These are phyloP conservation scores for Lutraria lutraria DNA, from an alignment of 2,888 invertebrate genomes.

Conservation along the genomic window DNA sequence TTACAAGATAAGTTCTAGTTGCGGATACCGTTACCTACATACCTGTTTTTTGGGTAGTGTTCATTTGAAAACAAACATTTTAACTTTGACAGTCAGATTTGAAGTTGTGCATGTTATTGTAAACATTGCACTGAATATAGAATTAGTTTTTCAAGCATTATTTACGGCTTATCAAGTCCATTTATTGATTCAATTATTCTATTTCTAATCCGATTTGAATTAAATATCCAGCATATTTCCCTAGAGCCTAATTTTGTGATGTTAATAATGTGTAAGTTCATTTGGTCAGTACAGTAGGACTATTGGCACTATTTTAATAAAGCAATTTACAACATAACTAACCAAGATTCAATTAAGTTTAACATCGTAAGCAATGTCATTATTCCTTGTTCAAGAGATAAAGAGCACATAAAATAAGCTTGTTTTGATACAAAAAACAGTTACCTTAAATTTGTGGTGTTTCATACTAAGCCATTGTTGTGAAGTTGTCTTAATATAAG, in stretches of 20 bases:
- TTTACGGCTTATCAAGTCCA: not conserved
- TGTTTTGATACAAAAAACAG: not conserved
- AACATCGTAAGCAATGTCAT: not conserved
- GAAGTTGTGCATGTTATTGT: not conserved
- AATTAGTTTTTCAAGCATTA: not conserved
- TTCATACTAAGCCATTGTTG: not conserved
- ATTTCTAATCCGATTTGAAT: not conserved
- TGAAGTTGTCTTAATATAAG: no score
- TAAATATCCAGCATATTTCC: not conserved
- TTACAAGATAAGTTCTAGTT: no score
- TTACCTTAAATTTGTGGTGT: not conserved
- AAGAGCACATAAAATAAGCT: not conserved
- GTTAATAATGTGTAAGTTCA: not conserved
- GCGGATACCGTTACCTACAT: no score
- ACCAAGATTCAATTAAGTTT: not conserved
- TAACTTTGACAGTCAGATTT: no score
- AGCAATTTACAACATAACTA: not conserved
- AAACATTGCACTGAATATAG: not conserved
- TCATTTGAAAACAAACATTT: no score
- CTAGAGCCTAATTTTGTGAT: not conserved
- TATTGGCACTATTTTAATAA: not conserved
- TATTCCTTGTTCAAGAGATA: not conserved
- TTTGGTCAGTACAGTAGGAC: not conserved
- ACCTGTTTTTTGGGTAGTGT: not conserved
- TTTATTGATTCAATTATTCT: slow-evolving; percentile 16